Evolutionary conservation across 2,888 invertebrate genomes (phyloP).

Genomic region (Lamellibrachia satsuma): DNA sequence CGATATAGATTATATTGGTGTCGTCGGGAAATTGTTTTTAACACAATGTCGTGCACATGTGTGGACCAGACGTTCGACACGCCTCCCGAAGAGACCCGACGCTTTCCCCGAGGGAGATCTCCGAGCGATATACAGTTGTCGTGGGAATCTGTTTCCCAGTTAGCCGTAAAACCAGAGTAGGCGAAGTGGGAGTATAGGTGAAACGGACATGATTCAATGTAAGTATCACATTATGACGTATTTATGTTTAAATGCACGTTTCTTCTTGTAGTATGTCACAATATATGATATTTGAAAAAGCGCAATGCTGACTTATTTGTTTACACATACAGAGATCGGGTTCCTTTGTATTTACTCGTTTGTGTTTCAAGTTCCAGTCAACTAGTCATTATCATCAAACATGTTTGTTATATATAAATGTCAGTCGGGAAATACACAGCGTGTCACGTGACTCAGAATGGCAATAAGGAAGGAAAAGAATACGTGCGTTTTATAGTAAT

Average conservation of each 20-base stretch:
- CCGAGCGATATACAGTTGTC: no score
- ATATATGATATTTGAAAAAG: not conserved
- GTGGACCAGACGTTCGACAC: no score
- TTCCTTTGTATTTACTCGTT: not conserved
- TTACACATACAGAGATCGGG: not conserved
- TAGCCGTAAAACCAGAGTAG: not conserved
- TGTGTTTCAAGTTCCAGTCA: not conserved
- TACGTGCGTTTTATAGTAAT: no score
- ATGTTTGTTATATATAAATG: not conserved
- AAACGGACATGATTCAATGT: not conserved
- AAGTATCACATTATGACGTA: not conserved
- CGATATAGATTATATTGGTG: no score
- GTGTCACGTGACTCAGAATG: not conserved
- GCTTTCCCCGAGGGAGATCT: no score
- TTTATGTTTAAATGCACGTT: not conserved
- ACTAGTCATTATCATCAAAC: not conserved
- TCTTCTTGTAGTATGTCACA: not conserved
- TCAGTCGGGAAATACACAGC: not conserved
- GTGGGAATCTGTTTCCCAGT: no score
- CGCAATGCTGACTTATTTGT: not conserved
- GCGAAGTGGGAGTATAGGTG: not conserved
- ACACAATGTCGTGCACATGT: no score
- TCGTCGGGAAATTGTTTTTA: no score
- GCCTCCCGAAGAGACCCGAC: no score
- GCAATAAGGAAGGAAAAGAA: not conserved